Conservation (phyloP, 2,888 invertebrate species). For the Podotricha telesiphe region DNA sequence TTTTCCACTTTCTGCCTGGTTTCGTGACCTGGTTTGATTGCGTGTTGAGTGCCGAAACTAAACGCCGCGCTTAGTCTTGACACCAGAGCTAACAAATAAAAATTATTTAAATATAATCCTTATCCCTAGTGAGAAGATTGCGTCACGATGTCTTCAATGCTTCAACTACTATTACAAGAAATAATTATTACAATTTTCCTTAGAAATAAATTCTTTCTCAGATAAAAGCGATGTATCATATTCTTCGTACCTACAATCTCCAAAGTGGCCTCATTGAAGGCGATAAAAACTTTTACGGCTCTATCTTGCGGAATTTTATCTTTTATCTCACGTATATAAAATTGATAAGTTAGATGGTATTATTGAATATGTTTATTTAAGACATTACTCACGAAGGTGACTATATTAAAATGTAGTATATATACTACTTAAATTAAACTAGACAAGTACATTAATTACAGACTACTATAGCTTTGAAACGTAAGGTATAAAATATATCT, state of each 20-base stretch:
- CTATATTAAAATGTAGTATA: neutral
- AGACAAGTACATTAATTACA: too few species aligned
- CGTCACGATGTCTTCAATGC: too few species aligned
- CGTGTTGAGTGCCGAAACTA: too few species aligned
- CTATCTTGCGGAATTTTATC: slow-evolving; percentile 32
- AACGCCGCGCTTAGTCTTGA: too few species aligned
- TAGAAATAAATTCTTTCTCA: neutral
- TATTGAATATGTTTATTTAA: slow-evolving; percentile 6
- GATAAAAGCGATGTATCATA: slow-evolving; percentile 29
- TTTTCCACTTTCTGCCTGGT: too few species aligned
- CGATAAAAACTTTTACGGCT: slow-evolving; percentile 36
- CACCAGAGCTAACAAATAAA: too few species aligned
- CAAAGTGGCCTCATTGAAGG: slow-evolving; percentile 32
- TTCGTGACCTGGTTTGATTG: too few species aligned
- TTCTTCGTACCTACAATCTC: slow-evolving; percentile 23
- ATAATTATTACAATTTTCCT: neutral
- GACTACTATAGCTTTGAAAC: too few species aligned
- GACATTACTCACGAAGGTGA: neutral
- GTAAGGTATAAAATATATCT: too few species aligned
- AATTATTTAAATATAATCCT: too few species aligned
- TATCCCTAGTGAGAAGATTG: too few species aligned
- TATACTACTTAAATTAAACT: too few species aligned
- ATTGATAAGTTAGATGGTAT: slow-evolving; percentile 21
- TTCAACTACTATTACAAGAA: neutral
- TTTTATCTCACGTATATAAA: slow-evolving; percentile 22